phyloP scores from a whole-genome alignment of 2,888 invertebrate species.

The Trileptium ribeirensis region DNA sequence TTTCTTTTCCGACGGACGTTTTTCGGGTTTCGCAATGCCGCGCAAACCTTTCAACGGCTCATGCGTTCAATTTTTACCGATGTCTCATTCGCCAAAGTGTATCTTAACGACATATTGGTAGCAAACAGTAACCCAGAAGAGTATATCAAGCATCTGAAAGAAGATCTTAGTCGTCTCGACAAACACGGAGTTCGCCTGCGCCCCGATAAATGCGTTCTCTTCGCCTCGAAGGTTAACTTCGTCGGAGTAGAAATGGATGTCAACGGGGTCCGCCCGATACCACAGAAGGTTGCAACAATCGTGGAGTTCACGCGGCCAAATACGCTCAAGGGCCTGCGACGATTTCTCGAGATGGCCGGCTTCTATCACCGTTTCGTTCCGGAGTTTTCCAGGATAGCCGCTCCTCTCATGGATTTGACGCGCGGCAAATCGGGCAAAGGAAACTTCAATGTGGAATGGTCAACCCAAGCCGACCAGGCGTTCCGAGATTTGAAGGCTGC shows the following conservation, averaged over 20 bases:
- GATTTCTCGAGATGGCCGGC: slow-evolving; percentile 1
- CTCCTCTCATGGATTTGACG: background rate
- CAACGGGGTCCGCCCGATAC: background rate
- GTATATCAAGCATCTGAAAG: background rate
- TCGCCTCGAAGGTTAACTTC: slow-evolving; percentile 1
- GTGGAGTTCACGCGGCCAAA: slow-evolving; percentile 1
- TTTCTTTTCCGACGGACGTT: no score
- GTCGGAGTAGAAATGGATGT: background rate
- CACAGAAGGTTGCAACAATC: background rate
- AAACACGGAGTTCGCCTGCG: background rate
- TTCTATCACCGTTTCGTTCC: slow-evolving; percentile 15
- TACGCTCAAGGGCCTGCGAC: background rate
- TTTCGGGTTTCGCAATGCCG: no score
- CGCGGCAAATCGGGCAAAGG: background rate
- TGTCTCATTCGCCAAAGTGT: background rate
- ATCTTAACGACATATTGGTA: background rate
- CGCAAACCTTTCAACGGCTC: no score
- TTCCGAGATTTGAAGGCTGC: background rate
- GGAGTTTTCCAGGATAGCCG: background rate
- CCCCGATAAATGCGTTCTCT: background rate
- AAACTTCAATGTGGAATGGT: background rate
- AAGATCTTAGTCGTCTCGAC: no score
- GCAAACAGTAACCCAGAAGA: background rate
- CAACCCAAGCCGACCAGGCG: background rate
- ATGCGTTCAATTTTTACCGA: no score